Evolutionary conservation across 2,888 invertebrate species (phyloP), one percentile per base, ranked within the genome.

Genomic region (Selenia dentaria): DNA sequence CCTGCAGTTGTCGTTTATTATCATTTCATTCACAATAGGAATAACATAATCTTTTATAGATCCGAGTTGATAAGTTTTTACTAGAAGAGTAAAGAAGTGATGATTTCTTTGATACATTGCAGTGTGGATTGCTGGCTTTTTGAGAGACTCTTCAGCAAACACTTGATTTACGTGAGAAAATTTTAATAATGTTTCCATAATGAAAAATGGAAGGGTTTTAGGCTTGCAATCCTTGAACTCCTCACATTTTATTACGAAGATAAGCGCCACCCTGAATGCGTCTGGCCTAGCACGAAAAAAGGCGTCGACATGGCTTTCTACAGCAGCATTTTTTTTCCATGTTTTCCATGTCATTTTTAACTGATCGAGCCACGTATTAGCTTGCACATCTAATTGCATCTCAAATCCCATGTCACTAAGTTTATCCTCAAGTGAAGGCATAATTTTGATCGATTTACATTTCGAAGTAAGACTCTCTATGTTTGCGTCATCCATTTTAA

Each of bases 101-200:
- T 92, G 84, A 66, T 94, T 92, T 53, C 93, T 94, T 64, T 96
- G 95, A 53, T 92, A 93, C 55, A 91, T 92, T 8, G 95, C 92
- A 62, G 96, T 91, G 70, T 93, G 93, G 81, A 96, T 96, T 38
- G 95, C 95, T 54, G 94, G 93, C 66, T 94, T 77, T 80, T 96
- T 95, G 18, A 95, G 83, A 69, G 78, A 79, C 54, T 88, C 85
- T 57, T 79, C 86, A 58, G 91, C 89, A 32, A 69, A 69, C 55
- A 66, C 77, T 65, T 73, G 69, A 71, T 55, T 66, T 44, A 71
- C 54, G 14, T 71, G 63, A 26, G 91, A 86, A 80, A 93, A 92
- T 52, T 87, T 90, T 51, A 91, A 81, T 50, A 94, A 87, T 40
- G 91, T 92, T 71, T 94, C 94, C 55, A 94, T 86, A 52, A 94